Base-by-base conservation (phyloP, 1,140 invertebrate genomes). In the Drosophila kurseongensis region DNA sequence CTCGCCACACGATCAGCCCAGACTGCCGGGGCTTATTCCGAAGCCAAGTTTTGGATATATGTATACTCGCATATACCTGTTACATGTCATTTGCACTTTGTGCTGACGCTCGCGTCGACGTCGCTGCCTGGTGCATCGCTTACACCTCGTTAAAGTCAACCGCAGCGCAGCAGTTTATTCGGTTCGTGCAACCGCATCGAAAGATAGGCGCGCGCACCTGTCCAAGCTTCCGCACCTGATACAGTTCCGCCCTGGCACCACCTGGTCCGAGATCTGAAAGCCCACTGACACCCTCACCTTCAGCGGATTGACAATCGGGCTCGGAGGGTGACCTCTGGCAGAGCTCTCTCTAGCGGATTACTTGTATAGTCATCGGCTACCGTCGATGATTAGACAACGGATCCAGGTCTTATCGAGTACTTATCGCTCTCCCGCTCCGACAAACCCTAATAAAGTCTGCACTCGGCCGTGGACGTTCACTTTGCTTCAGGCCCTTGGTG, bases 141-240 rank as follows among this genome's bases (percentile, higher is more conserved):
- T 52, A 51, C 68, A 73, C 57, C 75, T 80, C 68, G 81, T 86
- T 76, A 80, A 88, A 86, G 84, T 80, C 68, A 77, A 81, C 72
- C 57, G 40, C 67, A 71, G 58, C 76, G 52, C 71, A 71, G 58
- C 76, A 50, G 63, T 65, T 83, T 78, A 76, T 82, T 88, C 61
- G 79, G 56, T 79, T 60, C 71, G 78, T 76, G 78, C 63, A 74
- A 80, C 65, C 79, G 73, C 72, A 80, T 82, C 79, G 79, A 54
- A 66, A 77, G 66, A 76, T 78, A 82, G 44, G 18, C 36, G 23
- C 51, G 29, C 45, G 68, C 66, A 71, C 65, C 65, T 68, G 65
- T 9, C 32, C 41, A 56, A 35, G 38, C 65, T 67, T 65, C 65
- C 66, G 65, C 61, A 36, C 36, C 45, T 42, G 35, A 6, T 36